Percentiles rank a stretch among this genome's conserved stretches.
These are phyloP conservation scores for Orthonychiurus folsomi DNA, from an alignment of 2,888 invertebrate genomes.

Conservation along the genomic window DNA sequence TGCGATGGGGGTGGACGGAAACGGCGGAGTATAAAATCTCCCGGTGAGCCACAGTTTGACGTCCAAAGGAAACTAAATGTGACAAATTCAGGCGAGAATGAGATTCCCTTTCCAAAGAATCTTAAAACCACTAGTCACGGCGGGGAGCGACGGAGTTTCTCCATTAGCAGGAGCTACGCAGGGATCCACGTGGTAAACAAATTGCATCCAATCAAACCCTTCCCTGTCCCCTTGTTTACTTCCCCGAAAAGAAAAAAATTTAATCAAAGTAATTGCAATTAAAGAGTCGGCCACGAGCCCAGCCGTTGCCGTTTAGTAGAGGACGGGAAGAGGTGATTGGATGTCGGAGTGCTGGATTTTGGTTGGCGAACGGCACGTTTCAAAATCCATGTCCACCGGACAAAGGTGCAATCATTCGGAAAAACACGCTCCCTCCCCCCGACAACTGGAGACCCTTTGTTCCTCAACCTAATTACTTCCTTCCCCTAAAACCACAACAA, in stretches of 20 bases:
- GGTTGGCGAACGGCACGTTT: too few relatives aligned
- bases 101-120: background rate
- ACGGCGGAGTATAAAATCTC: background rate
- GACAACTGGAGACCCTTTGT: constrained; percentile 1
- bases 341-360: too few relatives aligned
- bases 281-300: too few relatives aligned
- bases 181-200: background rate
- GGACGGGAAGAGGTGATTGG: too few relatives aligned
- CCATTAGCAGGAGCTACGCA: background rate
- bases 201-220: too few relatives aligned
- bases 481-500: background rate
- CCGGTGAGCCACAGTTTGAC: background rate
- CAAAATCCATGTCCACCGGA: background rate
- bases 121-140: too few relatives aligned
- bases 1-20: constrained; percentile 11
- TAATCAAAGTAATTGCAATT: too few relatives aligned
- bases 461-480: background rate
- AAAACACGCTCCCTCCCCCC: background rate
- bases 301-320: too few relatives aligned
- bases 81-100: background rate
- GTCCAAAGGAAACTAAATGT: background rate
- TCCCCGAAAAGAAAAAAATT: too few relatives aligned
- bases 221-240: too few relatives aligned
- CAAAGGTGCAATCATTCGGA: background rate
- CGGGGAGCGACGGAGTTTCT: background rate